Percentiles rank a stretch among this genome's conserved stretches.
Evolutionary conservation across 2,888 invertebrate species (phyloP).

Genomic region (Drosophila birchii): DNA sequence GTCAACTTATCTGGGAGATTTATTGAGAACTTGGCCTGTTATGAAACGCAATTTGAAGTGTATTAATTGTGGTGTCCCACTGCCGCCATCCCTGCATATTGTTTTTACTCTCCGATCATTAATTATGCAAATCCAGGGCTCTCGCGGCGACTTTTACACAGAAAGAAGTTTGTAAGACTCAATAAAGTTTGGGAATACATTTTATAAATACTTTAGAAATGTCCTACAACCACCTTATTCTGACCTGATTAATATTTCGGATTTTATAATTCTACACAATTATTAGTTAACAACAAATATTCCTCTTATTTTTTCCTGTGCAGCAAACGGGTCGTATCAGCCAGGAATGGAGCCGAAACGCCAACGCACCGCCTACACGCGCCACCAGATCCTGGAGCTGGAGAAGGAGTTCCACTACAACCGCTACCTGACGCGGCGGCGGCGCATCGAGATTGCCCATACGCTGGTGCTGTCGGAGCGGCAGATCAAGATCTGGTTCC

Average conservation of each 20-base stretch:
- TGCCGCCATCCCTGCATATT: slow-evolving; percentile 16
- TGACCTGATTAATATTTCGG: too few species aligned
- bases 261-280: too few species aligned
- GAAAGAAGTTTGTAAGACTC: neutral
- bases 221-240: neutral
- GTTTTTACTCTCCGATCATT: slow-evolving; percentile 40
- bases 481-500: slow-evolving; percentile 96
- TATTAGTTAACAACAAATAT: neutral
- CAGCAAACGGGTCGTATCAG: slow-evolving; percentile 94
- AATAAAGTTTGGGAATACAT: too few species aligned
- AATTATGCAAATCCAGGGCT: slow-evolving; percentile 43
- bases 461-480: slow-evolving; percentile 96
- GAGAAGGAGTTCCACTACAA: slow-evolving; percentile 99
- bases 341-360: slow-evolving; percentile 98
- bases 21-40: slow-evolving; percentile 66
- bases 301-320: slow-evolving; percentile 81
- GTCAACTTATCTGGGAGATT: slow-evolving; percentile 78
- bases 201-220: neutral
- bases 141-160: slow-evolving; percentile 1
- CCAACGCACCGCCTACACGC: slow-evolving; percentile 98
- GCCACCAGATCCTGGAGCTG: slow-evolving; percentile 98
- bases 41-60: slow-evolving; percentile 74
- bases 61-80: slow-evolving; percentile 74
- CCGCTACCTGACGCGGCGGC: slow-evolving; percentile 96
- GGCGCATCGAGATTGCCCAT: slow-evolving; percentile 98